Conservation (phyloP, 2,888 invertebrate species). For the Hermaeophaga mercurialis region DNA sequence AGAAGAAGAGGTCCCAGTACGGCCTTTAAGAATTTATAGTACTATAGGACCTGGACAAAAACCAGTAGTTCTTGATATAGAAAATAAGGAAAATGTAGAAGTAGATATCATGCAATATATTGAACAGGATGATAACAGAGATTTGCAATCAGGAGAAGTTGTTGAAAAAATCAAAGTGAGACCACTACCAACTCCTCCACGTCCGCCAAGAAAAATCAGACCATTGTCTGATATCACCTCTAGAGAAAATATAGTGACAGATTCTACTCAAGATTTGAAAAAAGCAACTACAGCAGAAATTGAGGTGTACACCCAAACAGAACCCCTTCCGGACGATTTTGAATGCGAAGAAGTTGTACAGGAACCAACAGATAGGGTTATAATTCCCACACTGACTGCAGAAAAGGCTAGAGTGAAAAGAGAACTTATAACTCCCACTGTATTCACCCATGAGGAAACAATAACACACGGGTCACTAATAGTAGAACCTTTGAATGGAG, state of each 20-base stretch:
- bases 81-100: conserved; percentile 58
- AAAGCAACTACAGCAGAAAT: conserved; percentile 64
- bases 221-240: conserved; percentile 50
- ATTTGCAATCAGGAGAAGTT: conserved; percentile 75
- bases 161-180: conserved; percentile 84
- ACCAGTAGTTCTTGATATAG: conserved; percentile 38
- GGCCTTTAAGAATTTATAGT: conserved; percentile 66
- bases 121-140: conserved; percentile 68
- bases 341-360: conserved; percentile 64
- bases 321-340: conserved; percentile 80
- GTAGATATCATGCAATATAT: conserved; percentile 63
- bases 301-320: conserved; percentile 83
- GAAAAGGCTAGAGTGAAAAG: conserved; percentile 15
- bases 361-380: conserved; percentile 37
- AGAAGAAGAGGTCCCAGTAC: conserved; percentile 60
- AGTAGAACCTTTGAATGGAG: conserved; percentile 67
- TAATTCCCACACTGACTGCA: conserved; percentile 24
- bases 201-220: conserved; percentile 69
- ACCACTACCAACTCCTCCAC: conserved; percentile 84
- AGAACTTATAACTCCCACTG: conserved; percentile 44
- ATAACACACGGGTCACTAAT: conserved; percentile 70
- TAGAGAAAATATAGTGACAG: conserved; percentile 43
- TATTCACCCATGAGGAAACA: conserved; percentile 64
- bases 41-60: conserved; percentile 60
- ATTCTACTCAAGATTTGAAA: conserved; percentile 31